phyloP scores from a whole-genome alignment of 2,888 invertebrate species.

The Heteromurus nitidus region DNA sequence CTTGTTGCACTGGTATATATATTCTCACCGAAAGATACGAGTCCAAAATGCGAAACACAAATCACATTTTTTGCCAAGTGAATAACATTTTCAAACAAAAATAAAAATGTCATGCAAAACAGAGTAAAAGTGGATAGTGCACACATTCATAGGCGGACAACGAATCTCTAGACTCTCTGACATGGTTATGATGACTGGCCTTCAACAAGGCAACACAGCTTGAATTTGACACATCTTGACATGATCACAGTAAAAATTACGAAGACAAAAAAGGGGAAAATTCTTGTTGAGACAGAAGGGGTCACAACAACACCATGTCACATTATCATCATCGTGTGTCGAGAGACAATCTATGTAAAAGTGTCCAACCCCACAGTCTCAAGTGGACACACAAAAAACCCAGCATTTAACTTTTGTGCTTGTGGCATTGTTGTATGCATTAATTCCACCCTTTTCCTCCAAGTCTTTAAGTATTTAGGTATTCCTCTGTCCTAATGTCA shows the following conservation, averaged over 20 bases:
- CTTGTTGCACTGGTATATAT: not conserved
- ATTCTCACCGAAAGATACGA: not conserved
- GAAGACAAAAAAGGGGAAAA: not conserved
- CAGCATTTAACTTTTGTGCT: too few species aligned
- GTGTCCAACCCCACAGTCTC: too few species aligned
- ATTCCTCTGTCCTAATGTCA: not conserved
- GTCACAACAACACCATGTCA: not conserved
- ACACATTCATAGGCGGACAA: not conserved
- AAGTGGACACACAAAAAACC: too few species aligned
- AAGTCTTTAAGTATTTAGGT: too few species aligned
- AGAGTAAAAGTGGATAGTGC: not conserved
- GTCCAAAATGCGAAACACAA: too few species aligned
- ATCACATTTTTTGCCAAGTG: too few species aligned
- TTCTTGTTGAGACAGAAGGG: not conserved
- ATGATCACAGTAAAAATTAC: constrained; percentile 19
- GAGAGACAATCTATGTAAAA: too few species aligned
- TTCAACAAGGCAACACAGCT: constrained; percentile 20
- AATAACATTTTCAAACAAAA: not conserved
- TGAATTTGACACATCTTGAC: constrained; percentile 30
- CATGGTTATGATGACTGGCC: constrained; percentile 7
- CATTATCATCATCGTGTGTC: constrained; percentile 11
- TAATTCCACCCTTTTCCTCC: too few species aligned
- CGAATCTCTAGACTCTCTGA: not conserved
- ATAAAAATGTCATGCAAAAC: not conserved
- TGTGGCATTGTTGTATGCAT: not conserved